phyloP scores from a whole-genome alignment of 2,797 vertebrate genomes.

The Psittacula echo region DNA sequence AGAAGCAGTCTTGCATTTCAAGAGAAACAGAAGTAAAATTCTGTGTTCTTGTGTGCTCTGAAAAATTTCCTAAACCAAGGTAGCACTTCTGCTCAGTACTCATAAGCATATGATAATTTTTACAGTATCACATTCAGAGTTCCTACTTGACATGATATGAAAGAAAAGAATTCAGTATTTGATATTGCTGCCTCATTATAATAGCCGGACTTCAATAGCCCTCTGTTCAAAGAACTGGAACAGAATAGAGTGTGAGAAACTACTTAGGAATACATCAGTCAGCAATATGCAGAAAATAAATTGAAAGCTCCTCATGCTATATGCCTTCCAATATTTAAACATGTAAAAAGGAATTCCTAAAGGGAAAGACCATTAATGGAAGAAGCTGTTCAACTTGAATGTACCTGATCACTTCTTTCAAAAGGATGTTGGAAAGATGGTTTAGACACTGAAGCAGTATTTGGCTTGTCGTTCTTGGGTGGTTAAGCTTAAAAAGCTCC shows the following conservation, averaged over 20 bases:
- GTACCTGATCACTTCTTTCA: not conserved
- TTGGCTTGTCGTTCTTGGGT: not conserved
- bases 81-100: constrained; percentile 1
- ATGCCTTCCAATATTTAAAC: not conserved
- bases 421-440: not conserved
- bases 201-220: constrained; percentile 47
- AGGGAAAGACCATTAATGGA: not conserved
- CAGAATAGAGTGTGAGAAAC: constrained; percentile 32
- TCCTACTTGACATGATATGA: constrained; percentile 26
- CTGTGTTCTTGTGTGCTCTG: not conserved
- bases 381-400: not conserved
- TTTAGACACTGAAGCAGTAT: not conserved
- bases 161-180: constrained; percentile 40
- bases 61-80: constrained; percentile 26
- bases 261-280: constrained; percentile 36
- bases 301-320: not conserved
- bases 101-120: constrained; percentile 53
- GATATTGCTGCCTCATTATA: constrained; percentile 45
- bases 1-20: not conserved
- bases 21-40: constrained; percentile 38
- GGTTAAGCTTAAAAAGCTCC: not conserved
- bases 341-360: not conserved
- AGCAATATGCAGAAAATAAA: constrained; percentile 33
- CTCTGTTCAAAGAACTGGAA: constrained; percentile 46
- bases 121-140: constrained; percentile 24